Evolutionary conservation across 2,888 invertebrate species (phyloP), one percentile per base, ranked within the genome.

Genomic region (Pharmacophagus antenor): DNA sequence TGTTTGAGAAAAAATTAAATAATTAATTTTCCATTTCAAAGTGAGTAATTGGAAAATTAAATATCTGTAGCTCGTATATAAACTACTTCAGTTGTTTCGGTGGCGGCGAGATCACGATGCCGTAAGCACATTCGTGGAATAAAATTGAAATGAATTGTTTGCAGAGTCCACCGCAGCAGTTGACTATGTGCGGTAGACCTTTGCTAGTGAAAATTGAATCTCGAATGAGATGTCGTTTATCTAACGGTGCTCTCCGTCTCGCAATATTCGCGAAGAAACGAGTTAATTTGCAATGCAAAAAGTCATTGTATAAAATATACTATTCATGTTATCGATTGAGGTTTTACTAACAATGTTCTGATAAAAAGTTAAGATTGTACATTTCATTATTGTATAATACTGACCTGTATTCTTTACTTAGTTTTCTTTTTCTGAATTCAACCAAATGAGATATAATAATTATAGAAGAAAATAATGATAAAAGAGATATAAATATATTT

Each of bases 141-240:
- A 80, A 77, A 85, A 85, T 82, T 80, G 81, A 83, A 86, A 86
- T 87, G 80, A 85, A 86, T 85, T 85, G 88, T 88, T 85, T 84
- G 84, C 76, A 64, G 77, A 81, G 81, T 77, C 76, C 72, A 76
- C 78, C 71, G 66, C 68, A 70, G 54, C 72, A 70, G 76, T 73
- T 74, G 76, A 77, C 78, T 79, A 78, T 79, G 73, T 80, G 84
- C 75, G 82, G 84, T 77, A 79, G 73, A 72, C 74, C 73, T 74
- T 65, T 73, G 66, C 74, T 70, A 70, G 72, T 74, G 79, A 77
- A 81, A 84, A 86, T 86, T 87, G 84, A 77, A 83, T 85, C 78
- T 73, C 74, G 79, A 80, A 83, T 83, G 78, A 77, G 79, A 83
- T 78, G 83, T 82, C 80, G 79, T 46, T 31, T 58, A 52, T 58